Evolutionary conservation across 1,140 invertebrate species (phyloP), one percentile per base, ranked within the genome.

Genomic region (Ips nitidus): DNA sequence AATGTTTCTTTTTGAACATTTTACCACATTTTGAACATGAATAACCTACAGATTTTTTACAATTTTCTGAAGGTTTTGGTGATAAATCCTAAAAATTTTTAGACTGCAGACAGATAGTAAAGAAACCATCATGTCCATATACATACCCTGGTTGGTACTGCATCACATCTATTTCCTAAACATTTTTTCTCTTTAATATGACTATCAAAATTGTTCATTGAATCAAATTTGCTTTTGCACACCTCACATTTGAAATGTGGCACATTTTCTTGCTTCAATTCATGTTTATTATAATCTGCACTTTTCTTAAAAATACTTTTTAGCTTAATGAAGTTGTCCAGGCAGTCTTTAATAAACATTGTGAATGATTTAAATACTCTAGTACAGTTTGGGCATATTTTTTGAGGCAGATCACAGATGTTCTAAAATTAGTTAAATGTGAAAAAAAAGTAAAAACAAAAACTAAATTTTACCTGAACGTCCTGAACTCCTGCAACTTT

Each of bases 11-110:
- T 53, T 64, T 61, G 47, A 69, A 72, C 7, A 2, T n/a, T 68
- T 69, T 72, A 47, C 52, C 47, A 41, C 71, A 72, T 50, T 61
- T 38, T 65, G 56, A 52, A 60, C 71, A 72, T 3, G 42, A 41
- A 65, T 47, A 69, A 22, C 47, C 38, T 38, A 64, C 4, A 40
- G 38, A 38, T 52, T 55, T 36, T 39, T 63, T 52, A 56, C 4
- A 22, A 37, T 56, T 56, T 22, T 56, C 5, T 56, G 8, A 22
- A 6, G 22, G 45, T 50, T 8, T 8, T 3, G 57, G 3, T 37
- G 57, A 70, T n/a, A 53, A 36, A 59, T 41, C 41, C 43, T 47
- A 57, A 45, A 64, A 70, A 39, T 65, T 22, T 5, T 70, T 70
- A 7, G 36, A 70, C 38, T 70, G 61, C n/a, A 70, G 22, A 39